Evolutionary conservation across 2,888 invertebrate species (phyloP), one percentile per base, ranked within the genome.

Genomic region (Aplocera efformata): DNA sequence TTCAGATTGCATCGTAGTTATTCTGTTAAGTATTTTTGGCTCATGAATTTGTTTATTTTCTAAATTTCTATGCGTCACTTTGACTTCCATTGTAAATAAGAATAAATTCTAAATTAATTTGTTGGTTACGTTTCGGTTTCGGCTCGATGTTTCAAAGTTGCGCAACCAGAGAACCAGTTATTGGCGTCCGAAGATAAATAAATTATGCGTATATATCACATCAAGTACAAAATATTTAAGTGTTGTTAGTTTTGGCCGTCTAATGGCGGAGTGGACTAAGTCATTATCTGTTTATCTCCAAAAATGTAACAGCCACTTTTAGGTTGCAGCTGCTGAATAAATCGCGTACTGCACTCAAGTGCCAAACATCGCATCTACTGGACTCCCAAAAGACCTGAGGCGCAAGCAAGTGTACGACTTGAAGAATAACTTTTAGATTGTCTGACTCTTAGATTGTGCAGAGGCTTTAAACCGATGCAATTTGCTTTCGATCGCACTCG

Each of bases 191-290:
- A 63, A 67, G 69, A 72, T 61, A 63, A 66, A 63, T 64, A 17
- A 35, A 32, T 68, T 62, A 69, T 67, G 74, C 72, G 67, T 72
- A 66, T 75, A 69, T 67, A 64, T 67, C 50, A 46, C 68, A 71
- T 70, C 74, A 79, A 84, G 83, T 84, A 83, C 84, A 84, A 84
- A 55, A 50, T 55, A 84, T 75, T 65, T 81, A 80, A 75, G 66
- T 68, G 67, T 77, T 68, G 68, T 63, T 75, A 72, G 66, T 67
- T 72, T 63, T 58, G 48, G 53, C 64, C 60, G 61, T 60, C 61
- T 59, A 35, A 49, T 47, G 57, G 41, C 58, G 58, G 63, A 57
- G 58, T 62, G 65, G 59, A 63, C 70, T 65, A 72, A 68, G 67
- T 72, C 69, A 69, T 63, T 48, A 64, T 64, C 62, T 63, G 65